Evolutionary conservation across 30 jellyfish, hydroid and myxozoan genomes (phyloP).

Genomic region (Sanderia malayensis): DNA sequence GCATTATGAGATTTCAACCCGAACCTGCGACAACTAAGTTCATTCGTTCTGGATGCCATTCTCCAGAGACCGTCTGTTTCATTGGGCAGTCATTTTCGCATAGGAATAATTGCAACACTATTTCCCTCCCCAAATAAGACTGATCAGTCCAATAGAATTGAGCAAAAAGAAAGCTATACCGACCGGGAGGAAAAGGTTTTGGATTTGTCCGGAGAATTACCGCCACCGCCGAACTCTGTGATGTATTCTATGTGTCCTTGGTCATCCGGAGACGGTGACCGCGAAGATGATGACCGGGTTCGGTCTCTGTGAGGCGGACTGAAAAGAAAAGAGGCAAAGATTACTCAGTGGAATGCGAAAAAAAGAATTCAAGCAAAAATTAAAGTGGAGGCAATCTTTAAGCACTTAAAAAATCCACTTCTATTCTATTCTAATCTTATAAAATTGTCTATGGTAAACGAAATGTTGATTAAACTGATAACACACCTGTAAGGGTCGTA

Average conservation of each 20-base stretch:
- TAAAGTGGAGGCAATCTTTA: too few species aligned
- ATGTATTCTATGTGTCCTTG: constrained; percentile 87
- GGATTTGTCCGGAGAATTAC: constrained; percentile 58
- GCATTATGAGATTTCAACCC: too few species aligned
- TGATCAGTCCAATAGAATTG: not conserved
- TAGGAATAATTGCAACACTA: too few species aligned
- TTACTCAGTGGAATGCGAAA: constrained; percentile 23
- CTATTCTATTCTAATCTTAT: too few species aligned
- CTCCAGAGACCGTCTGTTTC: too few species aligned
- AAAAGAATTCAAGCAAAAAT: not conserved
- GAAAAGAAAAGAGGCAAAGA: constrained; percentile 10
- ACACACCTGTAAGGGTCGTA: constrained; percentile 72
- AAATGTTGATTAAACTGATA: too few species aligned
- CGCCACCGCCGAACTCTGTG: constrained; percentile 93
- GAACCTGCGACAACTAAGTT: too few species aligned
- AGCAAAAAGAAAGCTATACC: constrained; percentile 66
- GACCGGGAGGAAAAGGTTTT: constrained; percentile 78
- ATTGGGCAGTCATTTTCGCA: too few species aligned
- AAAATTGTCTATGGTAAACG: too few species aligned
- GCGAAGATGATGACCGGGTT: constrained; percentile 73
- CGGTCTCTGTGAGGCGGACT: constrained; percentile 37
- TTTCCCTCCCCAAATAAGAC: too few species aligned
- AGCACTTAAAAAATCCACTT: too few species aligned
- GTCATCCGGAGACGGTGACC: constrained; percentile 77
- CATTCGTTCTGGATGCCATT: too few species aligned